Conservation (phyloP, 1,140 invertebrate species). For the Platyscapa corneri region DNA sequence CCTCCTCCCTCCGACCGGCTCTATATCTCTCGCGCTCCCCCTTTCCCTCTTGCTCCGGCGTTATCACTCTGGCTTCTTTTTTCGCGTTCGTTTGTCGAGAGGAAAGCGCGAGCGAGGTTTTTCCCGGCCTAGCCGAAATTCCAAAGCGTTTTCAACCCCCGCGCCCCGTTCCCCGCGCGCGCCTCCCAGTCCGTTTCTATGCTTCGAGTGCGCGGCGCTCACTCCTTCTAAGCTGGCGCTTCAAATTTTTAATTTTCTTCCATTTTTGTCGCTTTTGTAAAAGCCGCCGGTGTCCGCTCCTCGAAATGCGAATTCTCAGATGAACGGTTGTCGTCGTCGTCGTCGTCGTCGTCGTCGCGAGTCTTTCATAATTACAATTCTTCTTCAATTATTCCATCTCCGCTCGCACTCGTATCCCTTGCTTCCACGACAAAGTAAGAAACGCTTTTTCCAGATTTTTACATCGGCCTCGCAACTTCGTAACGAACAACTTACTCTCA, state of each 20-base stretch:
- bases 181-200: neutral
- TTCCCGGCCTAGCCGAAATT: neutral
- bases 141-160: neutral
- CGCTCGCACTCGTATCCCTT: too few species aligned
- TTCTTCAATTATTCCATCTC: neutral
- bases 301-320: too few species aligned
- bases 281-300: too few species aligned
- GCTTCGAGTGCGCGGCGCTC: neutral
- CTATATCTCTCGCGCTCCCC: too few species aligned
- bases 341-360: too few species aligned
- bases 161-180: too few species aligned
- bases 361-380: neutral
- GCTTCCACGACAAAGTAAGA: too few species aligned
- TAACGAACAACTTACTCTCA: too few species aligned
- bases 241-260: neutral
- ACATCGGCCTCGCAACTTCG: too few species aligned
- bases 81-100: neutral
- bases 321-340: too few species aligned
- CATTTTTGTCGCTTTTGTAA: neutral
- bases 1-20: too few species aligned
- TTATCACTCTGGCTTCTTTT: constrained; percentile 12
- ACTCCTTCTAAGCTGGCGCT: neutral
- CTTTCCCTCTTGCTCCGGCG: neutral
- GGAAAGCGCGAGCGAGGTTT: neutral
- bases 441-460: too few species aligned